Conservation (phyloP, 1,140 invertebrate genomes). For the Coboldia fuscipes region DNA sequence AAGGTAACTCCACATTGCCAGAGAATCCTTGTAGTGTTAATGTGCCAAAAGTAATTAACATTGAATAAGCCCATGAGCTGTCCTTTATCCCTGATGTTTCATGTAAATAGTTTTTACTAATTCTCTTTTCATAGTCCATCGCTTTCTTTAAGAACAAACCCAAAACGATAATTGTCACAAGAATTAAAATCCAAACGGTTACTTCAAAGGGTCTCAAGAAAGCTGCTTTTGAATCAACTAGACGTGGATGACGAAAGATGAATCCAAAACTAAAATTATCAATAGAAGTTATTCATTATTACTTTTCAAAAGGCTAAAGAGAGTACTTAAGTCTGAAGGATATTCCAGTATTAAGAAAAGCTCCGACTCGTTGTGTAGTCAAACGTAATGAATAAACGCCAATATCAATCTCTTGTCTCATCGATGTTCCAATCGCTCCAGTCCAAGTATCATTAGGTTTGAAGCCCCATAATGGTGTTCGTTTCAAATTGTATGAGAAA, state of each 20-base stretch:
- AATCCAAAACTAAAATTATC: conserved; percentile 14
- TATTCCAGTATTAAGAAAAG: conserved; percentile 26
- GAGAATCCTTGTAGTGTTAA: conserved; percentile 12
- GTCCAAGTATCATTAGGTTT: conserved; percentile 24
- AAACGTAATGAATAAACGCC: conserved; percentile 22
- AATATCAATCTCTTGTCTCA: conserved; percentile 22
- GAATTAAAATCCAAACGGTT: conserved; percentile 19
- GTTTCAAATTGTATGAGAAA: conserved; percentile 22
- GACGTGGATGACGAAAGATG: conserved; percentile 31
- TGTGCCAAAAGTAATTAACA: conserved; percentile 13
- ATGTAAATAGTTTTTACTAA: conserved; percentile 4
- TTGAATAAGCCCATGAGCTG: neutral
- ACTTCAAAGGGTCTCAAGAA: conserved; percentile 23
- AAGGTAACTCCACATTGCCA: conserved; percentile 9
- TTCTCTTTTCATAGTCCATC: conserved; percentile 4
- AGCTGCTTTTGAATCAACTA: conserved; percentile 22
- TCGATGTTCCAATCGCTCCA: conserved; percentile 26
- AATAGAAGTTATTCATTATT: neutral
- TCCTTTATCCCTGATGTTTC: neutral
- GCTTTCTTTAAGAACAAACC: conserved; percentile 7
- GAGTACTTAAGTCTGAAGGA: conserved; percentile 18
- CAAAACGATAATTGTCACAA: conserved; percentile 9
- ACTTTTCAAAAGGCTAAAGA: conserved; percentile 10
- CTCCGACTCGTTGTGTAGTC: conserved; percentile 18
- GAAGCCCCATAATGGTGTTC: conserved; percentile 25